phyloP scores from a whole-genome alignment of 2,113 vertebrate genomes.

The Oceanites oceanicus region DNA sequence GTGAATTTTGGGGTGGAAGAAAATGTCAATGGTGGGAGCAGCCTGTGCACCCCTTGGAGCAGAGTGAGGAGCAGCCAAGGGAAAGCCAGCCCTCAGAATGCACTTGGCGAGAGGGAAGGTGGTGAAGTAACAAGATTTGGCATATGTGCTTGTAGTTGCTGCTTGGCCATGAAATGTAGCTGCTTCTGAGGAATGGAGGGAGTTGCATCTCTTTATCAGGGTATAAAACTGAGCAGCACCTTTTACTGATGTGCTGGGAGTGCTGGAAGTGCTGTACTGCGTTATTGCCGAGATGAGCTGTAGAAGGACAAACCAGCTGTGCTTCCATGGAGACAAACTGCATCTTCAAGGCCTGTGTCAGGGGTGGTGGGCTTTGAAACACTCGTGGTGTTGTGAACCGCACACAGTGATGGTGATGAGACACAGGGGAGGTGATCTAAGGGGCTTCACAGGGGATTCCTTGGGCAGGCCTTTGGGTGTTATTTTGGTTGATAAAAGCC shows the following conservation, averaged over 20 bases:
- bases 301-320: not conserved
- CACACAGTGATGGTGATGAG: fast-evolving
- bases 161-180: not conserved
- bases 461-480: not conserved
- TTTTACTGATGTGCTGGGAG: not conserved
- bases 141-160: not conserved
- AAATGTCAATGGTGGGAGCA: not conserved
- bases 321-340: not conserved
- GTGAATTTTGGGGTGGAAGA: not conserved
- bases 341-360: not conserved
- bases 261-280: not conserved
- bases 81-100: not conserved
- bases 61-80: not conserved
- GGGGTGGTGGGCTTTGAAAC: not conserved
- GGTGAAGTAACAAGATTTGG: not conserved
- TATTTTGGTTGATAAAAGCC: not conserved
- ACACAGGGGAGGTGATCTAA: not conserved
- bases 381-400: fast-evolving
- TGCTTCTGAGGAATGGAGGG: not conserved
- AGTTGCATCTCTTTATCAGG: fast-evolving
- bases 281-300: fast-evolving
- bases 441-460: not conserved
- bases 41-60: not conserved
- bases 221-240: not conserved
- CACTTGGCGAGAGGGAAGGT: fast-evolving